Evolutionary conservation across 1,140 invertebrate species (phyloP), one percentile per base, ranked within the genome.

Genomic region (Goniozus legneri): DNA sequence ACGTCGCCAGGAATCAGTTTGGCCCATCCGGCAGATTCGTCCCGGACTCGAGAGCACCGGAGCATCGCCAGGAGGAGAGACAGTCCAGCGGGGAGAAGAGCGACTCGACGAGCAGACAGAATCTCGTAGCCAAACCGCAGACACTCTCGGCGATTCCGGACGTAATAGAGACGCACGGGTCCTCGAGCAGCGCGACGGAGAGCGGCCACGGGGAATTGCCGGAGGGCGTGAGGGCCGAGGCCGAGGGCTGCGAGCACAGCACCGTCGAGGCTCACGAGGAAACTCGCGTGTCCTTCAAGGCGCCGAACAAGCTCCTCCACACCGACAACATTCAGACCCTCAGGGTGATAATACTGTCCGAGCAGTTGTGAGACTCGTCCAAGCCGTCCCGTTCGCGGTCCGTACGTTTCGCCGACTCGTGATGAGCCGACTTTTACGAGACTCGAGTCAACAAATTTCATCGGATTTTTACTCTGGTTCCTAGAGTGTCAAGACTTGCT

Each of bases 301-400:
- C 54, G 24, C 37, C 44, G 13, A 69, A 71, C 40, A 39, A 59
- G 36, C 44, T 68, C 18, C 44, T 60, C 19, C 69, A 71, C 58
- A 72, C 68, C 58, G 71, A 75, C 49, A 71, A 68, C 52, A 65
- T 76, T 21, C 74, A 74, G 49, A 71, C 74, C 44, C 62, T 75
- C n/a, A 62, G 69, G 47, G 73, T 76, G 20, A 75, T 76, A 19
- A 76, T 76, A 55, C 51, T 75, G 35, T 75, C 71, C 38, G 74
- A 76, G 55, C 73, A 75, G 54, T 67, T 76, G 64, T 75, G 72
- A 75, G 49, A 50, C 16, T 39, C 49, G 46, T 50, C 43, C 14
- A 42, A 41, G 16, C 19, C 45, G 14, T 27, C 15, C 38, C 33
- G 47, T 50, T 13, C 32, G 10, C n/a, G 16, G 12, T 21, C 24